phyloP scores from a whole-genome alignment of 1,140 invertebrate genomes.

The Penaeus chinensis region DNA sequence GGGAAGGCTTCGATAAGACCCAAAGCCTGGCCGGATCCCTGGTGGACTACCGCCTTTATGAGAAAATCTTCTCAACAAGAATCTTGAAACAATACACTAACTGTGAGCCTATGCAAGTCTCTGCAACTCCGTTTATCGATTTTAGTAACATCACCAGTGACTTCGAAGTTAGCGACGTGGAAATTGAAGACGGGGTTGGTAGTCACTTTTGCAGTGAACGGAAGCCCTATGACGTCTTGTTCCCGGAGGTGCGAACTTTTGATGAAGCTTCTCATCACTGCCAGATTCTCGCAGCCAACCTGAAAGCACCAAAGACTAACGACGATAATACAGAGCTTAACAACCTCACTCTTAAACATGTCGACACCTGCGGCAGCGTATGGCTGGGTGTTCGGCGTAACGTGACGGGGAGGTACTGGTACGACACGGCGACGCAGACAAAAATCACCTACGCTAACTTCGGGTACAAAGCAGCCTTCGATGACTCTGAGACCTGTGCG shows the following conservation, averaged over 20 bases:
- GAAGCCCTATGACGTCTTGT: conserved; percentile 25
- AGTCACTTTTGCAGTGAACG: not conserved
- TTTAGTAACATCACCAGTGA: conserved; percentile 35
- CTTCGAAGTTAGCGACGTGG: conserved; percentile 29
- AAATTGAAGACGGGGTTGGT: not conserved
- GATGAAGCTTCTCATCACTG: conserved; percentile 31
- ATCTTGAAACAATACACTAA: conserved; percentile 7
- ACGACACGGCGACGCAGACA: not conserved
- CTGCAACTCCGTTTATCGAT: conserved; percentile 10
- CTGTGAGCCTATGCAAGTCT: not conserved
- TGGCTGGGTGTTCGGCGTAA: conserved; percentile 46
- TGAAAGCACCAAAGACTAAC: conserved; percentile 17
- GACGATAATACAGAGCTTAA: conserved; percentile 20
- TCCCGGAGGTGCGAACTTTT: conserved; percentile 37
- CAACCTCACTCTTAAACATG: not conserved
- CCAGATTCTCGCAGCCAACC: conserved; percentile 18
- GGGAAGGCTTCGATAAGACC: conserved; percentile 45
- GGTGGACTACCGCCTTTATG: conserved; percentile 28
- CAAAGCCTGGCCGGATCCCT: conserved; percentile 40
- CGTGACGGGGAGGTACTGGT: conserved; percentile 12
- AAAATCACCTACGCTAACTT: conserved; percentile 26
- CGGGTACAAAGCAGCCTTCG: conserved; percentile 24
- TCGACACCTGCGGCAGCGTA: conserved; percentile 20
- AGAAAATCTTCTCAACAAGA: not conserved
- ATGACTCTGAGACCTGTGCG: conserved; percentile 34